Percentiles rank a stretch among this genome's conserved stretches.
Evolutionary conservation across 2,113 vertebrate genomes (phyloP).

Genomic region (Boulengeromyrus knoepffleri): DNA sequence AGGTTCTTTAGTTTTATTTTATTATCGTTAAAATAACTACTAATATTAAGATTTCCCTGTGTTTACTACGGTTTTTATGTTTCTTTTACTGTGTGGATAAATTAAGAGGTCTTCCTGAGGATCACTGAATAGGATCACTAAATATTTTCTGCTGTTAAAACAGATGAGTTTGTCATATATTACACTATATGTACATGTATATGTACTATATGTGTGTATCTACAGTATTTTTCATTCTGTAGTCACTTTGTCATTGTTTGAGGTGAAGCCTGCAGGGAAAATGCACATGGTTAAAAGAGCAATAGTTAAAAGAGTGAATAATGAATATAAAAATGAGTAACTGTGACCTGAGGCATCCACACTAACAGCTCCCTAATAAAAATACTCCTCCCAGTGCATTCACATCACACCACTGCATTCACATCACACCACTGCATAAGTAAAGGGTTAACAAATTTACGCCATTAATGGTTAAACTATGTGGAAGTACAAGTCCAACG

Average conservation of each 20-base stretch:
- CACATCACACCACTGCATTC: not conserved
- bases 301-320: not conserved
- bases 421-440: not conserved
- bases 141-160: not conserved
- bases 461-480: not conserved
- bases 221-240: not conserved
- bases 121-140: not conserved
- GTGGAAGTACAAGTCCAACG: not conserved
- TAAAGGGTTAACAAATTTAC: not conserved
- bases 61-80: not conserved
- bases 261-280: not conserved
- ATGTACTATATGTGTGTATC: not conserved
- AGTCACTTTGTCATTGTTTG: not conserved
- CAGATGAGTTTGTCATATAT: not conserved
- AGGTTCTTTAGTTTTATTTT: constrained; percentile 4
- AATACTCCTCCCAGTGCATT: not conserved
- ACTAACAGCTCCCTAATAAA: not conserved
- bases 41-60: not conserved
- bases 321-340: not conserved
- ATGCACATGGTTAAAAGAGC: not conserved
- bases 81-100: not conserved
- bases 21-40: constrained; percentile 4
- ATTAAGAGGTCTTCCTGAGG: not conserved
- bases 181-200: not conserved
- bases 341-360: not conserved